Percentiles rank a stretch among this genome's conserved stretches.
These are phyloP conservation scores for Pogonus chalceus DNA, from an alignment of 1,140 invertebrate genomes.

Conservation along the genomic window DNA sequence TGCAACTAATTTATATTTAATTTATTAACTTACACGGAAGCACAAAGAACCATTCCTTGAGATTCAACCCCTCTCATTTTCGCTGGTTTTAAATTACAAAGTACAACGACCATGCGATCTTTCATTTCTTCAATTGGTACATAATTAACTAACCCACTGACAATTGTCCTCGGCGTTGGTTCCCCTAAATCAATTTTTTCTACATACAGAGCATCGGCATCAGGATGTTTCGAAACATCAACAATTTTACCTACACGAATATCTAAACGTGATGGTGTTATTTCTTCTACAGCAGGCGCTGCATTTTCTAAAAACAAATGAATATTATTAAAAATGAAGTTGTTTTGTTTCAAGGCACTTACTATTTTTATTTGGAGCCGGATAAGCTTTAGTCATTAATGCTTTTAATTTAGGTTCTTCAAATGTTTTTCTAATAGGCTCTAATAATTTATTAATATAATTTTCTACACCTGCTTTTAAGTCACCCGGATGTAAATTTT, in stretches of 20 bases:
- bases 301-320: conserved; percentile 17
- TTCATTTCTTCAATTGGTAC: conserved; percentile 82
- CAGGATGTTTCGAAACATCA: conserved; percentile 83
- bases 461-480: conserved; percentile 75
- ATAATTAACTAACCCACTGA: conserved; percentile 85
- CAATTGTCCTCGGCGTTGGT: conserved; percentile 58
- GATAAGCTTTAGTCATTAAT: conserved; percentile 68
- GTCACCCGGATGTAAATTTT: conserved; percentile 88
- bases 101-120: conserved; percentile 73
- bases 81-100: conserved; percentile 89
- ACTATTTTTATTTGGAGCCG: conserved; percentile 52
- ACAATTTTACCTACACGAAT: conserved; percentile 89
- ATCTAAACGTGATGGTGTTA: conserved; percentile 66
- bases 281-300: conserved; percentile 44
- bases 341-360: conserved; percentile 15
- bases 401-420: conserved; percentile 62
- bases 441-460: conserved; percentile 79
- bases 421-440: conserved; percentile 85
- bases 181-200: conserved; percentile 83
- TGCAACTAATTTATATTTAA: conserved; percentile 1
- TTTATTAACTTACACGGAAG: conserved; percentile 55
- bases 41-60: conserved; percentile 84
- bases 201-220: conserved; percentile 91
- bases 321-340: conserved; percentile 5
- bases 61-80: conserved; percentile 87